Conservation (phyloP, 1,140 invertebrate species). For the Drosophila mojavensis region DNA sequence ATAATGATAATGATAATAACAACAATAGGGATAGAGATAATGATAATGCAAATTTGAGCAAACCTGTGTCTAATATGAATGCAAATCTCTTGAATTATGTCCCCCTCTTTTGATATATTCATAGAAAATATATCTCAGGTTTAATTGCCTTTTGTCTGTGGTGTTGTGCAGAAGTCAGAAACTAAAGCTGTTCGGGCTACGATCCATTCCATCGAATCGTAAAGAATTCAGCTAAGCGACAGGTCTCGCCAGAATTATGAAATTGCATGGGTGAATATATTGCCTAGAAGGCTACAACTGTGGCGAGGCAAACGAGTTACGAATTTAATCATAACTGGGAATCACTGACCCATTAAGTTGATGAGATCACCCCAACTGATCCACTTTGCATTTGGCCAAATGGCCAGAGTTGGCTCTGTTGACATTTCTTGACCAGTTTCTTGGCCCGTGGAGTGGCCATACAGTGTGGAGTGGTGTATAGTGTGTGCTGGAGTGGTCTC, state of each 20-base stretch:
- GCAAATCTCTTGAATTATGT: no score
- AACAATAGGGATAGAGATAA: no score
- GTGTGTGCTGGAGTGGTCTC: not conserved
- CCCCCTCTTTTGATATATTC: no score
- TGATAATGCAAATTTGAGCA: no score
- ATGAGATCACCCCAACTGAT: conserved; percentile 28
- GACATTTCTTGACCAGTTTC: conserved; percentile 25
- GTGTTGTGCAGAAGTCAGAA: no score
- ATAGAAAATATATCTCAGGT: no score
- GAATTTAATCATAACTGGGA: conserved; percentile 14
- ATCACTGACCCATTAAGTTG: conserved; percentile 38
- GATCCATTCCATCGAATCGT: not conserved
- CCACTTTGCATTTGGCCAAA: conserved; percentile 18
- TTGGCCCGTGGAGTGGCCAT: conserved; percentile 14
- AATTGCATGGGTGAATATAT: conserved; percentile 5
- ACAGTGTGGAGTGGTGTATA: conserved; percentile 2
- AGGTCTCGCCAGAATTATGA: not conserved
- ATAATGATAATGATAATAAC: no score
- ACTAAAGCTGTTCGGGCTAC: no score
- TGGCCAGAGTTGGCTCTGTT: conserved; percentile 7
- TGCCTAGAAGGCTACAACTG: conserved; percentile 5
- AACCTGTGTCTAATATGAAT: no score
- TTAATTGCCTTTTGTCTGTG: no score
- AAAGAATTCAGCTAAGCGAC: not conserved
- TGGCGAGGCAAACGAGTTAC: not conserved